Evolutionary conservation across 2,797 vertebrate genomes (phyloP).

Genomic region (Gobionotothen gibberifrons): DNA sequence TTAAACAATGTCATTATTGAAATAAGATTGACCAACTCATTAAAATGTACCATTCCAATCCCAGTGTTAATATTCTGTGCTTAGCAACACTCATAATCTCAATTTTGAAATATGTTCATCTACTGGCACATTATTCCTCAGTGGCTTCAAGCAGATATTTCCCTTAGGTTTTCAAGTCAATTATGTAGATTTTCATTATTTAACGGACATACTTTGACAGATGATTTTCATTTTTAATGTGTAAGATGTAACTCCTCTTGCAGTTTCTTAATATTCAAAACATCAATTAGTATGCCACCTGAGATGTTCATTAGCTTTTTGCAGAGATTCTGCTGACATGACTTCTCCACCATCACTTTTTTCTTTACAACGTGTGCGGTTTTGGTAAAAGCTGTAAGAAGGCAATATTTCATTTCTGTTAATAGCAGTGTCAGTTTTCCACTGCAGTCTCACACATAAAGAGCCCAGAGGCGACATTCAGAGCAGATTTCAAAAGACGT

Average conservation of each 20-base stretch:
- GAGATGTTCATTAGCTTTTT: conserved; percentile 41
- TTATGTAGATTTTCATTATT: conserved; percentile 28
- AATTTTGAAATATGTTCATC: conserved; percentile 23
- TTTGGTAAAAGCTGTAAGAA: conserved; percentile 43
- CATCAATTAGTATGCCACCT: conserved; percentile 40
- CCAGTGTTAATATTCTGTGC: not conserved
- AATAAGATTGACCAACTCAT: conserved; percentile 26
- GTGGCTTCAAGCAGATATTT: conserved; percentile 14
- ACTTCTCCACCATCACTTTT: conserved; percentile 27
- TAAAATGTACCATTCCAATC: not conserved
- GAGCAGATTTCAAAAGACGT: conserved; percentile 45
- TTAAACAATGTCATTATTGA: conserved; percentile 32
- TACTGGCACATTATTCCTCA: conserved; percentile 11
- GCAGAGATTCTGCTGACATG: conserved; percentile 53
- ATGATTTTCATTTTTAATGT: conserved; percentile 12
- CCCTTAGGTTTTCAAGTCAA: not conserved
- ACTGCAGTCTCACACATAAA: conserved; percentile 38
- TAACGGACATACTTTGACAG: conserved; percentile 10
- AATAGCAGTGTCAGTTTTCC: conserved; percentile 53
- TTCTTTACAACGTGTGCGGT: conserved; percentile 38
- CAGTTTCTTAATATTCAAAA: conserved; percentile 46
- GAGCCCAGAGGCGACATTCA: conserved; percentile 20
- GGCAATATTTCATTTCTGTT: conserved; percentile 57
- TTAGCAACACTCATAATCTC: not conserved
- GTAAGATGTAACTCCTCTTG: conserved; percentile 26